phyloP scores from a whole-genome alignment of 2,888 invertebrate species.

The Unio pictorum region DNA sequence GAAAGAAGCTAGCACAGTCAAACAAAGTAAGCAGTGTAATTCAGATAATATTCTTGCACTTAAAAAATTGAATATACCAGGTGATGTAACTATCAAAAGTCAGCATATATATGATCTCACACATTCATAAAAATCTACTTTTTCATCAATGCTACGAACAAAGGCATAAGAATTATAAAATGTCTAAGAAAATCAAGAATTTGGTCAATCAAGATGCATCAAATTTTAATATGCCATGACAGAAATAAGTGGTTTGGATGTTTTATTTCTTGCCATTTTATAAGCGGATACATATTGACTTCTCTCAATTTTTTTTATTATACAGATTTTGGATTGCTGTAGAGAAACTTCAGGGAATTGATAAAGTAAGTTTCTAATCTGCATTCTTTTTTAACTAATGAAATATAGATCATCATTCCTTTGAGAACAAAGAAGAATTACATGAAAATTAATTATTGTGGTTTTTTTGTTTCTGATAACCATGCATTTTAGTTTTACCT shows the following conservation, averaged over 20 bases:
- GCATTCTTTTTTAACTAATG: background rate
- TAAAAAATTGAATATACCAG: no score
- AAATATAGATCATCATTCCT: background rate
- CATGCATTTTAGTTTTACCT: background rate
- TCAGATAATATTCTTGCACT: no score
- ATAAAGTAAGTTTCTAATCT: conserved; percentile 44
- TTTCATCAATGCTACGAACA: no score
- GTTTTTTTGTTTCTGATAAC: background rate
- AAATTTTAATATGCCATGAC: background rate
- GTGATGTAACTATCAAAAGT: no score
- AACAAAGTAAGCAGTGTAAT: no score
- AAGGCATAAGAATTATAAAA: no score
- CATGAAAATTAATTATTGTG: background rate
- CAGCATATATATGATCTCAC: no score
- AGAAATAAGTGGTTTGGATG: no score
- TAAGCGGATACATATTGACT: background rate
- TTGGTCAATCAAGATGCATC: background rate
- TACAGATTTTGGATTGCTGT: conserved; percentile 86
- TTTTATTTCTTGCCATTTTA: background rate
- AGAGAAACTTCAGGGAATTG: conserved; percentile 81
- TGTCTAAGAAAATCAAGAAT: background rate
- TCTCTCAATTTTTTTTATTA: conserved; percentile 6
- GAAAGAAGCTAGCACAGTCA: no score
- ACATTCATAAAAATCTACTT: no score
- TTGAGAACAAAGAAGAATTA: background rate